A percentile compares a stretch with the other conserved stretches of the same genome.
Conservation (phyloP, 2,113 vertebrate species). For the Pagrus major region DNA sequence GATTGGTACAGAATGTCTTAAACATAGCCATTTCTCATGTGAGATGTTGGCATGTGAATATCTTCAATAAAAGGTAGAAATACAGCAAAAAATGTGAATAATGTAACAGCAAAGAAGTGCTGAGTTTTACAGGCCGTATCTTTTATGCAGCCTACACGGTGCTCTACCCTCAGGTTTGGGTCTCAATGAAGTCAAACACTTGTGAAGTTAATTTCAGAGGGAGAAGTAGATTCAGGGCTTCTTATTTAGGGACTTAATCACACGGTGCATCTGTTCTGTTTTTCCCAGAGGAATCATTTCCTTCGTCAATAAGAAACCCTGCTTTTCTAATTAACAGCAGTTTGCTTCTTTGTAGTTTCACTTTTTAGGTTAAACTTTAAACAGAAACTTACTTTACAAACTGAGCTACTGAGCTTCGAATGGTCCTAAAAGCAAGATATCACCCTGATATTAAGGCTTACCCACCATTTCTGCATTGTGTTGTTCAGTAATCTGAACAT, state of each 20-base stretch:
- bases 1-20: background rate
- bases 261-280: slow-evolving; percentile 15
- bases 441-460: background rate
- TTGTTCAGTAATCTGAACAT: background rate
- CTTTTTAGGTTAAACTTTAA: slow-evolving; percentile 13
- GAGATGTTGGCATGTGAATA: background rate
- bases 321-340: slow-evolving; percentile 44
- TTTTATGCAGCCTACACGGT: background rate
- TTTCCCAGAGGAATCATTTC: slow-evolving; percentile 36
- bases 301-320: slow-evolving; percentile 20
- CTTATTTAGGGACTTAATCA: slow-evolving; percentile 34
- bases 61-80: background rate
- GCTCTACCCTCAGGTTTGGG: background rate
- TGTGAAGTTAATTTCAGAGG: background rate
- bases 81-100: background rate
- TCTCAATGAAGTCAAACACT: background rate
- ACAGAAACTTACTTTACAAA: slow-evolving; percentile 10
- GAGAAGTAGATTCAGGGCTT: background rate
- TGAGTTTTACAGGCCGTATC: background rate
- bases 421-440: too few species aligned
- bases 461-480: background rate
- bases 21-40: background rate
- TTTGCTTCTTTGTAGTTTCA: background rate
- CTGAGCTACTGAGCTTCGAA: background rate
- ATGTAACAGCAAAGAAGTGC: background rate